Evolutionary conservation across 37 sponge, comb jelly and placozoan species (phyloP), one percentile per base, ranked within the genome.

Genomic region (Agelas oroides): DNA sequence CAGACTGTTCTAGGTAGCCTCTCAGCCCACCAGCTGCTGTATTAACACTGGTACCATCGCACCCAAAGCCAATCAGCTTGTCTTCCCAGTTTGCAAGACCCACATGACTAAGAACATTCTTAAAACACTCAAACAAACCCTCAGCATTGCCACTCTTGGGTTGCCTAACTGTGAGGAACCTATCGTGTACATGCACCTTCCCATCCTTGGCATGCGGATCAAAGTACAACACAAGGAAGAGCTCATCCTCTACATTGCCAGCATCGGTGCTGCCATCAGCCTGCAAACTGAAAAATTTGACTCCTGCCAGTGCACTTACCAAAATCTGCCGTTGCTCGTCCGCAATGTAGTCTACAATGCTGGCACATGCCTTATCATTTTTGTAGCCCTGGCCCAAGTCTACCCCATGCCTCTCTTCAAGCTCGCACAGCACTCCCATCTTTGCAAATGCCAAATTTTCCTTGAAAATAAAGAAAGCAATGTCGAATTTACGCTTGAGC

Each of bases 1-100:
- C 55, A 36, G 73, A 73, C 53, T 46, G 14, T 71, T 63, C 13
- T 17, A 91, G 58, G 17, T 69, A 54, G 17, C 94, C 90, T 32
- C 30, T 84, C 71, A 89, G 25, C 15, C 85, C 93, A 53, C 81
- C 64, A 30, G 53, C 55, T 20, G 75, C 46, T 15, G 78, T 63
- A 61, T 89, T 89, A 57, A 62, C 84, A 79, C 79, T 75, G 11
- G 76, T 52, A 0, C 86, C 86, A 77, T 76, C 78, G 15, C 75
- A 73, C 2, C 84, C 84, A 71, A 83, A 72, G 14, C 75, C 73
- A n/a, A 81, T 56, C 31, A 69, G 59, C 53, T 81, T 81, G 20
- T 52, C 14, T 59, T 33, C 46, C 82, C 82, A 83, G 36, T 76
- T 59, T 12, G 35, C 58, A 68, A 85, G 5, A 39, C 77, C 77